phyloP scores from a whole-genome alignment of 2,888 invertebrate species.

The Nasonia oneida region DNA sequence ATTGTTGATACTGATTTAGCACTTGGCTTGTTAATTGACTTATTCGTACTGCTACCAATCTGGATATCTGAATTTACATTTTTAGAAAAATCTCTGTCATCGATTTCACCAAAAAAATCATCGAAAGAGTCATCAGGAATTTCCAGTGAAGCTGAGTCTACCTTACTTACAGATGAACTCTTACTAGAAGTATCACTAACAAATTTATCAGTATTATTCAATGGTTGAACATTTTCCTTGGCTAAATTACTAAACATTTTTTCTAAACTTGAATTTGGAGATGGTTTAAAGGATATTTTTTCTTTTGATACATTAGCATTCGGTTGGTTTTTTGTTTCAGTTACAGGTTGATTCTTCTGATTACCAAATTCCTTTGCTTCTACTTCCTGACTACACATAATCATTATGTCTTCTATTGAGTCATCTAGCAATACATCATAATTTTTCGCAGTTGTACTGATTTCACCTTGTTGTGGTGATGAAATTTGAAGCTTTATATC shows the following conservation, averaged over 20 bases:
- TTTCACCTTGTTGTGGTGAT: conserved; percentile 26
- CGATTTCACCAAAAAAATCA: conserved; percentile 58
- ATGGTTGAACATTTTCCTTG: conserved; percentile 41
- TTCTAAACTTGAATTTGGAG: conserved; percentile 31
- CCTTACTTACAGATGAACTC: conserved; percentile 39
- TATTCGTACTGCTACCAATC: conserved; percentile 32
- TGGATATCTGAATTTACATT: conserved; percentile 43
- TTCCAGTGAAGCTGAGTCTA: conserved; percentile 53
- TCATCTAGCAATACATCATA: conserved; percentile 55
- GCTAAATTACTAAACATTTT: conserved; percentile 33
- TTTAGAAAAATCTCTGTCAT: conserved; percentile 56
- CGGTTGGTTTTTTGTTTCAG: not conserved
- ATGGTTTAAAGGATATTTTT: conserved; percentile 20
- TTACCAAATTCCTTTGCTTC: conserved; percentile 57
- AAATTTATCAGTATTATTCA: conserved; percentile 22
- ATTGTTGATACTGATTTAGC: not conserved
- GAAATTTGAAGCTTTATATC: conserved; percentile 61
- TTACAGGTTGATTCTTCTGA: not conserved
- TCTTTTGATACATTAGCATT: conserved; percentile 29
- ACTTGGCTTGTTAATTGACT: conserved; percentile 16
- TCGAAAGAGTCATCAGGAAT: conserved; percentile 64
- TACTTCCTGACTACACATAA: conserved; percentile 60
- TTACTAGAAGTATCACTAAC: conserved; percentile 26
- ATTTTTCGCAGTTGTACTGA: conserved; percentile 18
- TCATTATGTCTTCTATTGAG: conserved; percentile 59